Conservation (phyloP, 2,888 invertebrate species). For the Pristionchus maxplancki region DNA sequence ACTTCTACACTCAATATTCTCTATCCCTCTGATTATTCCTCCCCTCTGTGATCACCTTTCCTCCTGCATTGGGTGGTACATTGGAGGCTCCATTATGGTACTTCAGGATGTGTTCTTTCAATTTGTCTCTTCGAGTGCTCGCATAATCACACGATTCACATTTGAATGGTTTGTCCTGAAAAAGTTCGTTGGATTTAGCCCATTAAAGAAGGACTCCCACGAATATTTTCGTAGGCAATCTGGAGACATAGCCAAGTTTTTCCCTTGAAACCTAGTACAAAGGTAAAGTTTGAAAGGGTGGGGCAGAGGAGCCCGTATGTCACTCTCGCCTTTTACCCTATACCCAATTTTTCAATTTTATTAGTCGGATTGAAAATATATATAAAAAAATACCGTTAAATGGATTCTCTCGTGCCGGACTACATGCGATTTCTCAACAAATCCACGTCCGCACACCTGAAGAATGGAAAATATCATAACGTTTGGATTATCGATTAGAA, state of each 20-base stretch:
- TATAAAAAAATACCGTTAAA: slow-evolving; percentile 69
- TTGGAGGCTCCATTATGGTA: slow-evolving; percentile 78
- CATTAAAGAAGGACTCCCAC: no score
- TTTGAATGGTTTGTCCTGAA: slow-evolving; percentile 82
- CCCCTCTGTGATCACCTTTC: background rate
- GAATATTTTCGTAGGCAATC: background rate
- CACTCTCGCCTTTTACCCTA: no score
- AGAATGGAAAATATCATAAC: background rate
- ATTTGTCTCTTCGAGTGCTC: slow-evolving; percentile 83
- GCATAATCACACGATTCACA: slow-evolving; percentile 84
- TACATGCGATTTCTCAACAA: slow-evolving; percentile 85
- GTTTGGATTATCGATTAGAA: background rate
- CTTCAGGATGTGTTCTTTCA: slow-evolving; percentile 82
- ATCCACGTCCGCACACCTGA: slow-evolving; percentile 81
- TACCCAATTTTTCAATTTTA: no score
- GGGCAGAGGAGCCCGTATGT: no score
- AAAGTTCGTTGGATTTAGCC: no score
- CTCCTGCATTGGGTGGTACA: slow-evolving; percentile 54
- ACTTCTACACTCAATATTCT: background rate
- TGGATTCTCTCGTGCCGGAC: slow-evolving; percentile 84
- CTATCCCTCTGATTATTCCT: background rate
- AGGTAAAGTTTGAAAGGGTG: no score
- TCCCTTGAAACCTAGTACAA: no score
- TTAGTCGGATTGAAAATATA: no score
- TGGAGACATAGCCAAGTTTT: no score